A percentile compares a stretch with the other conserved stretches of the same genome.
These are phyloP conservation scores for Anisognathus igniventris DNA, from an alignment of 2,797 vertebrate species.

Conservation along the genomic window DNA sequence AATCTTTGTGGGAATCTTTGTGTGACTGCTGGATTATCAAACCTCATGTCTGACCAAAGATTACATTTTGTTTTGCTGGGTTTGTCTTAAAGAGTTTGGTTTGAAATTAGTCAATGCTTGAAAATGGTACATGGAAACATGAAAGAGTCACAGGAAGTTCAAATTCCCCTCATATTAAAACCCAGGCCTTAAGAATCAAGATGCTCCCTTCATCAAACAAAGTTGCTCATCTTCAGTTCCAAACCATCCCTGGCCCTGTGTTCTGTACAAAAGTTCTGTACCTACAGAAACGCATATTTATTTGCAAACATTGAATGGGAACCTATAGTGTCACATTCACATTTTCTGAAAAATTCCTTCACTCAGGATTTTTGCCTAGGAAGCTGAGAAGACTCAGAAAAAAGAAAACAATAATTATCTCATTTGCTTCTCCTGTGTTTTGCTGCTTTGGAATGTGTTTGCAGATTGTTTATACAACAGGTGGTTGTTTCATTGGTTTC, in stretches of 20 bases:
- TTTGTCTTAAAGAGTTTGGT: not conserved
- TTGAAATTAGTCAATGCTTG: not conserved
- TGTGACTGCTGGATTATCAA: not conserved
- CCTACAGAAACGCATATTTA: not conserved
- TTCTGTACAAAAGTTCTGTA: not conserved
- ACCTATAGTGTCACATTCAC: not conserved
- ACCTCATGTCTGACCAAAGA: not conserved
- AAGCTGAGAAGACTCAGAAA: no score
- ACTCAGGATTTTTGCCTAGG: no score
- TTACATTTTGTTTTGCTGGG: not conserved
- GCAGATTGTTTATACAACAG: no score
- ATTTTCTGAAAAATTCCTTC: no score
- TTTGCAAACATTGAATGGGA: not conserved
- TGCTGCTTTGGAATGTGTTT: no score
- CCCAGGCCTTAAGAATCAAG: not conserved
- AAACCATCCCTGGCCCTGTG: not conserved
- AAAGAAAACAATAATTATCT: no score
- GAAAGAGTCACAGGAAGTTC: not conserved
- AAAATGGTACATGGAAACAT: not conserved
- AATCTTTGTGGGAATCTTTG: not conserved
- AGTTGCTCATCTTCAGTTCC: not conserved
- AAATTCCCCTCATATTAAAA: not conserved
- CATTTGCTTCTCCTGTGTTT: no score
- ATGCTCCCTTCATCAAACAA: not conserved
- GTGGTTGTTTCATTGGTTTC: no score